These are phyloP conservation scores for Girardia tigrina DNA, from an alignment of 2,888 invertebrate species.

Conservation along the genomic window DNA sequence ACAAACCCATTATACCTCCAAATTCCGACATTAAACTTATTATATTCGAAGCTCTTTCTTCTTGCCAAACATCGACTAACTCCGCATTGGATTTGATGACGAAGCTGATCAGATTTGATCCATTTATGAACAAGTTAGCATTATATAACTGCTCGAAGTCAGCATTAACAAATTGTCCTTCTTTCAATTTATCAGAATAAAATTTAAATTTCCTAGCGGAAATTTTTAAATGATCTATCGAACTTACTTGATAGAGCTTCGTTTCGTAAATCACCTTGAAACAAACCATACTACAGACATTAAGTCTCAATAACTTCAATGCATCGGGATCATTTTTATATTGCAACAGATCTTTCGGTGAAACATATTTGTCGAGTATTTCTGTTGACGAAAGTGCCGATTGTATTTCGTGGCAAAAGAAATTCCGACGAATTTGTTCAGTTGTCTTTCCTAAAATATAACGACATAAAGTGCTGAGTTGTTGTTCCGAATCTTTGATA, in stretches of 20 bases:
- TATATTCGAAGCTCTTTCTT: background rate
- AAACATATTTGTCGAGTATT: conserved; percentile 1
- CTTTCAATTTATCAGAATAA: background rate
- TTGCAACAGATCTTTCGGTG: background rate
- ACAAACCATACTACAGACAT: conserved; percentile 15
- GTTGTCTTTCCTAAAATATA: background rate
- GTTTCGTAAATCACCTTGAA: conserved; percentile 4
- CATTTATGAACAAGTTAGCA: background rate
- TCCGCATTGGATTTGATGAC: background rate
- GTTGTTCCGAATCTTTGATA: background rate
- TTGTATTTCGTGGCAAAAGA: conserved; percentile 6
- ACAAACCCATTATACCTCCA: background rate
- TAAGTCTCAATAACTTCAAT: background rate
- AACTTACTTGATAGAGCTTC: background rate
- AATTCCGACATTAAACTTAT: conserved; percentile 11
- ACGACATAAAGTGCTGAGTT: background rate
- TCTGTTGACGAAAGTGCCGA: background rate
- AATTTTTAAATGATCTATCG: background rate
- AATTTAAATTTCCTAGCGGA: background rate
- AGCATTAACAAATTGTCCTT: background rate
- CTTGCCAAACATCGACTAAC: background rate
- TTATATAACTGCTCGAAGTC: background rate
- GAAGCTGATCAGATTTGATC: background rate
- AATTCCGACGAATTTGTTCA: background rate
- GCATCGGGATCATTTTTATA: background rate